Percentiles rank a stretch among this genome's conserved stretches.
These are phyloP conservation scores for Genyomyrus donnyi DNA, from an alignment of 2,113 vertebrate genomes.

Conservation along the genomic window DNA sequence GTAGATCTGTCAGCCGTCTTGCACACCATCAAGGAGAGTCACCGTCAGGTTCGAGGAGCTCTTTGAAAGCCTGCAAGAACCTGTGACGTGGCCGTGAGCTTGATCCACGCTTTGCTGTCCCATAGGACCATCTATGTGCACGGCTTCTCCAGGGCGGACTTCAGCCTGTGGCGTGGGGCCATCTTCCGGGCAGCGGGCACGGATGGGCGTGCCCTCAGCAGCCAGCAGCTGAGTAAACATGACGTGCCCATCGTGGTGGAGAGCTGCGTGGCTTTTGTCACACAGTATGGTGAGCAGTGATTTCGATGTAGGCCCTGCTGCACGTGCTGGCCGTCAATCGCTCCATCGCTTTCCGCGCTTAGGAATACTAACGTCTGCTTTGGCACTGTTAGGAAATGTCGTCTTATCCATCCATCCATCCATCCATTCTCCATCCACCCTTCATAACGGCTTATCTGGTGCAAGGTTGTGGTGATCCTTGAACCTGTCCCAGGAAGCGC, in stretches of 20 bases:
- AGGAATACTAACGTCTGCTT: background rate
- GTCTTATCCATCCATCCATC: background rate
- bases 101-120: too few species aligned
- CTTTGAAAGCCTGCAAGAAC: background rate
- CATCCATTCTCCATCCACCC: background rate
- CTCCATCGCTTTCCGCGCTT: background rate
- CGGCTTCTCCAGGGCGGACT: constrained; percentile 79
- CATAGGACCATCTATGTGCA: constrained; percentile 84
- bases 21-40: background rate
- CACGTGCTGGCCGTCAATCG: background rate
- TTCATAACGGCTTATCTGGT: background rate
- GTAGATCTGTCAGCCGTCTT: background rate
- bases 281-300: constrained; percentile 79
- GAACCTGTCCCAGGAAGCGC: background rate
- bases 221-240: constrained; percentile 94
- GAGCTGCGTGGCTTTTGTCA: constrained; percentile 96
- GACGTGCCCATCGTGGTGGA: constrained; percentile 86
- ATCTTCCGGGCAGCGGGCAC: constrained; percentile 87
- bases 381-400: background rate
- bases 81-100: background rate
- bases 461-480: background rate
- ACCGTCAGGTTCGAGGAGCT: background rate
- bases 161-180: constrained; percentile 81
- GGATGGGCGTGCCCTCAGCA: constrained; percentile 77
- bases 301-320: background rate